These are phyloP conservation scores for Cydia splendana DNA, from an alignment of 1,140 invertebrate species.

Conservation along the genomic window DNA sequence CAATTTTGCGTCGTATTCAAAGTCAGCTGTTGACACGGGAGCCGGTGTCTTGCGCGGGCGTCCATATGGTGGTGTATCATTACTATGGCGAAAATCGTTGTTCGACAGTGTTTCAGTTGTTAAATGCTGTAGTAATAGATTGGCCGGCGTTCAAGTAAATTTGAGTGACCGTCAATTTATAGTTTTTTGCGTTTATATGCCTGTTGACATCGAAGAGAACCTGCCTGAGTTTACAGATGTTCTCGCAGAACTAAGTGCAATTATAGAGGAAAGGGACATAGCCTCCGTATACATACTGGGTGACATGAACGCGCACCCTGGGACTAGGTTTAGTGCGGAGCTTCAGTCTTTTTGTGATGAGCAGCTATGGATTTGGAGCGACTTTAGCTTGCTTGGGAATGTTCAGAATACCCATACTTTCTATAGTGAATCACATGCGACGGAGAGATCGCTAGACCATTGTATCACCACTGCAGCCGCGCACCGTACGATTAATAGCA, in stretches of 20 bases:
- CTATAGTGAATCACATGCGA: not conserved
- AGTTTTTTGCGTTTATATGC: slow-evolving; percentile 17
- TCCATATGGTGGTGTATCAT: slow-evolving; percentile 16
- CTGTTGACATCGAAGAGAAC: not conserved
- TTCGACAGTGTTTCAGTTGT: not conserved
- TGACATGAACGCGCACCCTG: slow-evolving; percentile 29
- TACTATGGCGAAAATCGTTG: slow-evolving; percentile 21
- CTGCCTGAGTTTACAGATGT: not conserved
- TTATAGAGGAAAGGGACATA: slow-evolving; percentile 2
- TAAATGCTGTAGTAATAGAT: not conserved
- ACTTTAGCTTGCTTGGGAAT: slow-evolving; percentile 6
- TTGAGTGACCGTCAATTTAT: not conserved
- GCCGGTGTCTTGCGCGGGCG: slow-evolving; percentile 12
- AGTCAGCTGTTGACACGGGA: slow-evolving; percentile 16
- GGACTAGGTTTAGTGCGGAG: slow-evolving; percentile 7
- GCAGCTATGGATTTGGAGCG: not conserved
- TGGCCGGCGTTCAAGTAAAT: not conserved
- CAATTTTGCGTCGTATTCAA: not conserved
- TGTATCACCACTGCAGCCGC: not conserved
- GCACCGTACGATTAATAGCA: not conserved
- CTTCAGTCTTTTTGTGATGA: not conserved
- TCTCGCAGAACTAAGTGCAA: not conserved
- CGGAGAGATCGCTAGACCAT: not conserved
- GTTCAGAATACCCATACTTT: not conserved
- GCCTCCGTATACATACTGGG: not conserved